Base-by-base conservation (phyloP, 2,797 vertebrate species). In the Characodon lateralis region DNA sequence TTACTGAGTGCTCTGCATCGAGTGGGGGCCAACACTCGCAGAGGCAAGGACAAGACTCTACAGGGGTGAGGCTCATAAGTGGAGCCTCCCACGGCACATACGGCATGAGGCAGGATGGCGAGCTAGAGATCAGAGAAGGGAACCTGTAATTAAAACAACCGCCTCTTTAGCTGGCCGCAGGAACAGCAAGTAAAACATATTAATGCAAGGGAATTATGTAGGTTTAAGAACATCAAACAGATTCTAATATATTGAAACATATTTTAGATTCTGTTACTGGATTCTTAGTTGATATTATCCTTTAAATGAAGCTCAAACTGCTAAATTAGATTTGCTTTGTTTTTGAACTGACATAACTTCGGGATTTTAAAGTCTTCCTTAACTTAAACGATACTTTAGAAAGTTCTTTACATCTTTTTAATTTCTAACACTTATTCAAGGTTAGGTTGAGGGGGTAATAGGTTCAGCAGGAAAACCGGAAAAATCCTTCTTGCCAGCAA, bases 1-100 rank as follows among this genome's bases (percentile, higher is more conserved):
- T 84, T 79, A 82, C 77, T 43, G 83, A 39, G 24, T 84, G 72
- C 81, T 78, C 78, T 81, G 83, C 82, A 89, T 77, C 79, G 84
- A 80, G 78, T 66, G 80, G 61, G 35, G n/a, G 56, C 75, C 77
- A 31, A 9, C 86, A 48, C 72, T 78, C 72, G 2, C 80, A 55
- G 79, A 72, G 3, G 53, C 79, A 46, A 77, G 81, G 82, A 85
- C 53, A 20, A 10, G 84, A 2, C 72, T 73, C 83, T 70, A 66
- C 79, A 70, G 79, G 78, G 78, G 79, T 63, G 31, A 59, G 50
- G 6, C 77, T 84, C 79, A 65, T 76, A 78, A 79, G 78, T 2
- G 56, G 46, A 55, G 48, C 74, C 82, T 82, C 78, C 85, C 55
- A 0, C 59, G 74, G 71, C 74, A 24, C 55, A 8, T 3, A 6